Base-by-base conservation (phyloP, 2,113 vertebrate genomes). In the Sinocyclocheilus anshuiensis region DNA sequence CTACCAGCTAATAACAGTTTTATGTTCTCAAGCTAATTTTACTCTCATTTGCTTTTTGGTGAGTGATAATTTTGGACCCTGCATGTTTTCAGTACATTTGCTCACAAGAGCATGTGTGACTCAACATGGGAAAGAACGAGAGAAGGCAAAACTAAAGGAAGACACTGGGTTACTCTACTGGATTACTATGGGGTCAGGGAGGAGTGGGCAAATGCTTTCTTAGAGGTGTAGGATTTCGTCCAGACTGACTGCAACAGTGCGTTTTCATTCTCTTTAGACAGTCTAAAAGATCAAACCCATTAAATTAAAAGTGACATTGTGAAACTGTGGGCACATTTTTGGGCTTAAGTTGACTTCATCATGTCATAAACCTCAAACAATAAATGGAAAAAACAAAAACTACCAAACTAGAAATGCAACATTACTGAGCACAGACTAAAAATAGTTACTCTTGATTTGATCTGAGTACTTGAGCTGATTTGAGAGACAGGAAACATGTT, bases 81-180 rank as follows among this genome's bases (percentile, higher is more conserved):
- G 72, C 22, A 48, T 75, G 33, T 79, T 57, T 57, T 33, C 50
- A 59, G 10, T 57, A 36, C 50, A 78, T 78, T 78, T 57, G 26
- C 16, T 57, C 50, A 29, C 4, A n/a, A 77, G 3, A 29, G 7
- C 2, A 55, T 29, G 18, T 33, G 15, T 78, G 77, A 36, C 48
- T 55, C 18, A 13, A 8, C 77, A 48, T 24, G 42, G 4, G 3
- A 75, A 75, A 75, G 72, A 74, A 74, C 45, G 22, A 75, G 22
- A 45, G 72, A 45, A 75, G 72, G 72, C 72, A 48, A 24, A 77
- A 20, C 8, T 55, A 26, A 42, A 42, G 39, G 39, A 6, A 42
- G 39, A 8, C 39, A 7, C 39, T 42, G 39, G 12, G n/a, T 55
- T 77, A 33, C 45, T 55, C 48, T 55, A 33, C 75, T 29, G 24